Conservation (phyloP, 2,113 vertebrate species). For the Nerophis ophidion region DNA sequence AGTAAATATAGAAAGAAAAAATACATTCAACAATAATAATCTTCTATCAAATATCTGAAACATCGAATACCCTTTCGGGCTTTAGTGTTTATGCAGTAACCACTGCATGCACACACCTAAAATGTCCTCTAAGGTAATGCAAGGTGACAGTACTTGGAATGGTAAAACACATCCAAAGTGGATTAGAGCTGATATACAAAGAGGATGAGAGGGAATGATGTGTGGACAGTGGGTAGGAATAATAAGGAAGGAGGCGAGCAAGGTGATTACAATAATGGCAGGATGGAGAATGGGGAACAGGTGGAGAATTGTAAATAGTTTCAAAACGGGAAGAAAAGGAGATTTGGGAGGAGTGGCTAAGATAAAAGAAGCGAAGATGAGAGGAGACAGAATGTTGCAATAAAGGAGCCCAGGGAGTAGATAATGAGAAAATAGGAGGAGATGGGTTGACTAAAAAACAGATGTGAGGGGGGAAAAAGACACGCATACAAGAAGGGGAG, state of each 20-base stretch:
- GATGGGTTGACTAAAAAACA: no score
- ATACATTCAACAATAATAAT: conserved; percentile 26
- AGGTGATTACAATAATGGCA: conserved; percentile 15
- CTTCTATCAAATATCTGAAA: conserved; percentile 32
- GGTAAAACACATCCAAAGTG: conserved; percentile 44
- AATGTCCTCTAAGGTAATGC: conserved; percentile 53
- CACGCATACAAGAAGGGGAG: background rate
- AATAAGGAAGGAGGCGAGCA: conserved; percentile 8
- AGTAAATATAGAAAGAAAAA: conserved; percentile 38
- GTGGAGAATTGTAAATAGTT: conserved; percentile 2
- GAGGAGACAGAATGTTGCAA: background rate
- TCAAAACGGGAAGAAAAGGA: background rate
- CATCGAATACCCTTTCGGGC: conserved; percentile 27
- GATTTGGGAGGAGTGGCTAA: background rate
- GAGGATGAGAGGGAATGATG: conserved; percentile 13
- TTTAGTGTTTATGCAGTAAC: conserved; percentile 32
- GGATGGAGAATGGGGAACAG: background rate
- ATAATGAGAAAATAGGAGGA: background rate
- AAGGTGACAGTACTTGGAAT: conserved; percentile 54
- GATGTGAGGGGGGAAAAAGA: background rate
- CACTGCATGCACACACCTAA: conserved; percentile 22
- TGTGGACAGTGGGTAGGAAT: conserved; percentile 15
- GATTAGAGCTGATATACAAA: conserved; percentile 32
- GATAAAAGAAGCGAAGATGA: background rate
- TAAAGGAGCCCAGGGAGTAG: background rate